These are phyloP conservation scores for Heliconius ismenius DNA, from an alignment of 2,888 invertebrate species.

Conservation along the genomic window DNA sequence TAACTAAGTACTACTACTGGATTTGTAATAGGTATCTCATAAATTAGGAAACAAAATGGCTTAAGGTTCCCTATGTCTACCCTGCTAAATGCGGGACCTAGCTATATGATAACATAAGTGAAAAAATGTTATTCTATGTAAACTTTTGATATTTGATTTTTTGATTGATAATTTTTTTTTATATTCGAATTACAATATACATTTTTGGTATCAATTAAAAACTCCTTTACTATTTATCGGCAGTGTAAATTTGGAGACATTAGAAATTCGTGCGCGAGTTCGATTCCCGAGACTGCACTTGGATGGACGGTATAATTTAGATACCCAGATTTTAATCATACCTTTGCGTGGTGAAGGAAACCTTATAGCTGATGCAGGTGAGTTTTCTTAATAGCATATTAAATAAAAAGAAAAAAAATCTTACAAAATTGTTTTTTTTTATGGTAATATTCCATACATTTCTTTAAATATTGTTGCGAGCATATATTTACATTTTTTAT, in stretches of 20 bases:
- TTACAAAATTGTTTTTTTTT: too few species aligned
- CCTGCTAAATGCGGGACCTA: too few species aligned
- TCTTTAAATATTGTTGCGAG: too few species aligned
- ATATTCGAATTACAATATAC: too few species aligned
- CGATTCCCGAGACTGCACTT: conserved; percentile 80
- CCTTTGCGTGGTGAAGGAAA: conserved; percentile 83
- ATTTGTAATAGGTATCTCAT: too few species aligned
- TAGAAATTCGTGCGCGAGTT: conserved; percentile 73
- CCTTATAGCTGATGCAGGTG: conserved; percentile 81
- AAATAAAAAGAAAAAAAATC: background rate
- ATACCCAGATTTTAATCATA: conserved; percentile 79
- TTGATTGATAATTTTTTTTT: too few species aligned
- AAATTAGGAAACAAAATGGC: background rate
- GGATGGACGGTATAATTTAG: conserved; percentile 81
- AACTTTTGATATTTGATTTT: too few species aligned
- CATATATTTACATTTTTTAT: too few species aligned
- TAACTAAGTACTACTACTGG: too few species aligned
- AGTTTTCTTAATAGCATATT: conserved; percentile 43
- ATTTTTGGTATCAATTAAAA: too few species aligned
- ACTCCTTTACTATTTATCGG: conserved; percentile 42
- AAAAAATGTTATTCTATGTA: too few species aligned
- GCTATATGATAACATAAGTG: background rate
- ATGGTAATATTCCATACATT: too few species aligned
- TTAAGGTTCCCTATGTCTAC: background rate
- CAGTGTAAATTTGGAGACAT: conserved; percentile 78